Percentiles rank a stretch among this genome's conserved stretches.
Conservation (phyloP, 1,140 invertebrate species). For the Cydia pomonella region DNA sequence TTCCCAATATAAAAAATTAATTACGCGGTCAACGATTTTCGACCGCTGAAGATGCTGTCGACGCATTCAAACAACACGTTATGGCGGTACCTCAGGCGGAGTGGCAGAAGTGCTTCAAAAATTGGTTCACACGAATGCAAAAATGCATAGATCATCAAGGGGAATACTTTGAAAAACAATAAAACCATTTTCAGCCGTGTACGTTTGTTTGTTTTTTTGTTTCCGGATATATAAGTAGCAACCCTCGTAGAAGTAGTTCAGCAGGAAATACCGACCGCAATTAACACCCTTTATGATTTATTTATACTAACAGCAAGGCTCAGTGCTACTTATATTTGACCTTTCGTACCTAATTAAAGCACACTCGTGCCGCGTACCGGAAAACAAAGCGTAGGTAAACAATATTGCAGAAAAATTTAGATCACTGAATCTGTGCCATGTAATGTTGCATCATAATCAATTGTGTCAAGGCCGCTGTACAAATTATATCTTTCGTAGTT, state of each 20-base stretch:
- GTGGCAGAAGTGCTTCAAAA: too few relatives aligned
- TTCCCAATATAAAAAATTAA: too few relatives aligned
- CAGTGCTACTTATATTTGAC: constrained; percentile 12
- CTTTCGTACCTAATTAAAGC: not conserved
- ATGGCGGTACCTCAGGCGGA: too few relatives aligned
- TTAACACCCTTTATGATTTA: not conserved
- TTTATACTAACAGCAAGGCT: not conserved
- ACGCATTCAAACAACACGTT: too few relatives aligned
- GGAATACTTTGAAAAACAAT: too few relatives aligned
- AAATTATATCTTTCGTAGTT: not conserved
- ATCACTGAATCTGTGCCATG: constrained; percentile 9
- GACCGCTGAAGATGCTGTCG: too few relatives aligned
- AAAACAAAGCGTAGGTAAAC: not conserved
- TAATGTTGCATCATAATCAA: constrained; percentile 13
- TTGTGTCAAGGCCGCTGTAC: constrained; percentile 14
- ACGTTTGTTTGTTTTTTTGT: too few relatives aligned
- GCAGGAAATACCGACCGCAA: not conserved
- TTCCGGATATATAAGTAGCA: too few relatives aligned
- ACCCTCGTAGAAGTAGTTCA: not conserved
- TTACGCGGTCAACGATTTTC: too few relatives aligned
- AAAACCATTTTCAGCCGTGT: too few relatives aligned
- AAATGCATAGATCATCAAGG: too few relatives aligned
- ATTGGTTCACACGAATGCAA: too few relatives aligned
- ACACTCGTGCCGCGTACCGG: not conserved
- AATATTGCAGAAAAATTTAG: not conserved